Evolutionary conservation across 2,888 invertebrate genomes (phyloP), one percentile per base, ranked within the genome.

Genomic region (Zygothrica quintamaculata): DNA sequence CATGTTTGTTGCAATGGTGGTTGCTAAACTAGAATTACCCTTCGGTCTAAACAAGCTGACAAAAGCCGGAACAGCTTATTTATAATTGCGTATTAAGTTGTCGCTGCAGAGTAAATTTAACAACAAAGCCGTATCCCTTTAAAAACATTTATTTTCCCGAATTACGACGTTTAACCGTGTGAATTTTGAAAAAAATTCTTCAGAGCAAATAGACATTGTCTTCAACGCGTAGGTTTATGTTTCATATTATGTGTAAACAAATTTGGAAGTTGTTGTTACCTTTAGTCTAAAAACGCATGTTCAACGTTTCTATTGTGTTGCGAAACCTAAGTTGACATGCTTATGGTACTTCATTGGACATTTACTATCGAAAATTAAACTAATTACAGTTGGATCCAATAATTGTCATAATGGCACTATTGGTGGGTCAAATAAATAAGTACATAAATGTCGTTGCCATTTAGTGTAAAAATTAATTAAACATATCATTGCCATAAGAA

Each of bases 21-120:
- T 82, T 80, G 82, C 67, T 87, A 62, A 60, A 40, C 57, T 51
- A 11, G 31, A 37, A 46, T 43, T 58, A 52, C 46, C 69, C 61
- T 57, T 47, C 37, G 42, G 9, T 11, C 48, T 29, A 22, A 42
- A 48, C 56, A 29, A 39, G 51, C 62, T 65, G 68, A 62, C 85
- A 75, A 56, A 64, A 64, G 52, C 62, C 72, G 66, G 76, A 86
- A 74, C 87, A 68, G 78, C 82, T 85, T 87, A 82, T 85, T 87
- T 85, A 85, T 85, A 87, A 87, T 74, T 84, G 79, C 68, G 79
- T 82, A 79, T 85, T 75, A 76, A 79, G 76, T 82, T 79, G 73
- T 82, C 57, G 47, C 53, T 43, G 48, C 25, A 60, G 37, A 34
- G 44, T 52, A 37, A 52, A 33, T 15, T 13, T 1, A 26, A 40